phyloP scores from a whole-genome alignment of 2,888 invertebrate species.

The Andrena fulva region DNA sequence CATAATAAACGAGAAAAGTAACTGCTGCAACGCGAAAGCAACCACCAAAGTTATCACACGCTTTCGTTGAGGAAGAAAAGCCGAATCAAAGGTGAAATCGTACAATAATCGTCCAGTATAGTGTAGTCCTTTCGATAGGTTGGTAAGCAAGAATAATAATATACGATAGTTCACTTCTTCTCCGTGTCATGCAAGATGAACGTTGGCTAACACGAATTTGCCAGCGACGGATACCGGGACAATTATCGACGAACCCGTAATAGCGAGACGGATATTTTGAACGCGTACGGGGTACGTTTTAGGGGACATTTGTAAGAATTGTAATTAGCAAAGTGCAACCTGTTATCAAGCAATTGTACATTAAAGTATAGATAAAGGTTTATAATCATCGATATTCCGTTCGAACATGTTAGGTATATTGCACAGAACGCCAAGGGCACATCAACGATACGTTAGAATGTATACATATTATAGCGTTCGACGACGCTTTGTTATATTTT shows the following conservation, averaged over 20 bases:
- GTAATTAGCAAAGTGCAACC: constrained; percentile 52
- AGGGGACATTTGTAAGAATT: constrained; percentile 61
- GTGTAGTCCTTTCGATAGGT: constrained; percentile 27
- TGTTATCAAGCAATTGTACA: constrained; percentile 62
- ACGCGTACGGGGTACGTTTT: constrained; percentile 34
- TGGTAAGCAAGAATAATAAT: constrained; percentile 43
- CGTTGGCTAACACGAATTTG: constrained; percentile 22
- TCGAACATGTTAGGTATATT: constrained; percentile 49
- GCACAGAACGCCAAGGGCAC: constrained; percentile 50
- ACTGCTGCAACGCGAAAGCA: neutral
- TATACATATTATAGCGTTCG: constrained; percentile 30
- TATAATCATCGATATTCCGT: constrained; percentile 53
- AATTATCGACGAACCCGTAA: constrained; percentile 26
- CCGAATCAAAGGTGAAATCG: constrained; percentile 18
- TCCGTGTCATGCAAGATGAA: constrained; percentile 16
- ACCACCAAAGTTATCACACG: neutral
- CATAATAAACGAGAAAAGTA: constrained; percentile 79
- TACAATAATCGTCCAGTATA: constrained; percentile 57
- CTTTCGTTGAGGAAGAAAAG: neutral
- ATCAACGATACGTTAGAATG: constrained; percentile 24
- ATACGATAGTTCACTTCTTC: constrained; percentile 17
- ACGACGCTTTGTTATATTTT: constrained; percentile 47
- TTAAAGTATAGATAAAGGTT: constrained; percentile 49
- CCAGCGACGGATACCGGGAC: constrained; percentile 39
- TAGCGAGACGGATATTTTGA: constrained; percentile 48